phyloP scores from a whole-genome alignment of 2,888 invertebrate species.

The Agrypnus murinus region DNA sequence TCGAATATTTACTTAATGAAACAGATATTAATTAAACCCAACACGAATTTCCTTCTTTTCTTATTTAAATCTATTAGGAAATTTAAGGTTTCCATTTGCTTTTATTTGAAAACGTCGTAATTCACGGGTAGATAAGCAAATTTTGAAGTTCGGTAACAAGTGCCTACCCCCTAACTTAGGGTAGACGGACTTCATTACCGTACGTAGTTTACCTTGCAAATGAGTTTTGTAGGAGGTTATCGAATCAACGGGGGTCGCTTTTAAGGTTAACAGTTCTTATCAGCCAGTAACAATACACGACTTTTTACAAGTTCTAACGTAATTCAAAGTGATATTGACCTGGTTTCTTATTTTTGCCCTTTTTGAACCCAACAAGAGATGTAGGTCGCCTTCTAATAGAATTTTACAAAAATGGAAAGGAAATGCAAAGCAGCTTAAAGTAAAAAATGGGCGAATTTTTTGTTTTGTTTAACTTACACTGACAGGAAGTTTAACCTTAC shows the following conservation, averaged over 20 bases:
- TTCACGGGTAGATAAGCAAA: background rate
- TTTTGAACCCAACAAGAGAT: background rate
- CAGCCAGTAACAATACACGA: conserved; percentile 11
- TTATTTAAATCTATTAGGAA: background rate
- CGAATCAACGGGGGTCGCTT: conserved; percentile 21
- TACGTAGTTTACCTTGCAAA: conserved; percentile 31
- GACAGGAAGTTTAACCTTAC: conserved; percentile 18
- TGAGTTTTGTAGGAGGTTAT: conserved; percentile 29
- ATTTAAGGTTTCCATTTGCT: background rate
- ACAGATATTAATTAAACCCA: conserved; percentile 22
- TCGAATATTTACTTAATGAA: conserved; percentile 46
- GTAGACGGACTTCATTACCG: conserved; percentile 30
- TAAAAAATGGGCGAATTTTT: conserved; percentile 12
- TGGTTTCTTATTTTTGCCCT: background rate
- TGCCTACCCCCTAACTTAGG: conserved; percentile 27
- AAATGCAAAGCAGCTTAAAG: conserved; percentile 4
- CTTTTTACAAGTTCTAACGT: conserved; percentile 10
- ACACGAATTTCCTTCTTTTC: background rate
- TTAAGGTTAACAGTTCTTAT: conserved; percentile 16
- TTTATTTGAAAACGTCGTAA: background rate
- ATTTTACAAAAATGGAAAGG: conserved; percentile 6
- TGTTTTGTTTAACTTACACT: background rate
- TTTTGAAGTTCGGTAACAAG: conserved; percentile 18
- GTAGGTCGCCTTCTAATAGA: background rate
- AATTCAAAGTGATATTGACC: background rate